A percentile compares a stretch with the other conserved stretches of the same genome.
Evolutionary conservation across 2,113 vertebrate genomes (phyloP).

Genomic region (Oreochromis spilurus): DNA sequence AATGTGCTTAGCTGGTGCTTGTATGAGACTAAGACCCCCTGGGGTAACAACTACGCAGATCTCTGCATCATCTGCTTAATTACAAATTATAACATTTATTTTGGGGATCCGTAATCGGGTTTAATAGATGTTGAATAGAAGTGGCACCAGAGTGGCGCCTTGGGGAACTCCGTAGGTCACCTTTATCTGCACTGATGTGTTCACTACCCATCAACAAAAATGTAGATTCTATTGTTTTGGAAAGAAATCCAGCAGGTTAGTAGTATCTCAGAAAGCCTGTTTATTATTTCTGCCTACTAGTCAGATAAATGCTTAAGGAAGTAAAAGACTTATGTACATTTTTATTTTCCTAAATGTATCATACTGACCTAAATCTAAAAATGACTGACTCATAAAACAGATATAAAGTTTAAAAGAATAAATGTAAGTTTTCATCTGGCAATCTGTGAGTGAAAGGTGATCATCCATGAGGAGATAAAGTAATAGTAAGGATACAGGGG

Average conservation of each 20-base stretch:
- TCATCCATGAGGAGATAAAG: conserved; percentile 38
- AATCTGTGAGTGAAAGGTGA: conserved; percentile 11
- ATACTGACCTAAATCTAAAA: neutral
- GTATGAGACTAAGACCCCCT: neutral
- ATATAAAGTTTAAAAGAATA: neutral
- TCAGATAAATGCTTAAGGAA: neutral
- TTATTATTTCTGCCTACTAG: neutral
- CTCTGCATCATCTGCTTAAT: neutral
- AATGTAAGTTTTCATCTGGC: neutral
- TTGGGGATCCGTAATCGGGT: neutral
- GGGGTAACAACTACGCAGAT: neutral
- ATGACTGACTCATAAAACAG: neutral
- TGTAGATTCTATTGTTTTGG: neutral
- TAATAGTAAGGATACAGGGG: conserved; percentile 32
- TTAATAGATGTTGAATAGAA: neutral
- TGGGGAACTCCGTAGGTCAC: neutral
- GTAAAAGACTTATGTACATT: neutral
- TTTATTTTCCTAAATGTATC: neutral
- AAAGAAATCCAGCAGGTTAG: neutral
- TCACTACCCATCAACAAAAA: neutral
- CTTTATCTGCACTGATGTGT: neutral
- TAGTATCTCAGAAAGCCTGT: neutral
- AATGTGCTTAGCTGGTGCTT: neutral
- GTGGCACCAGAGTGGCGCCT: neutral
- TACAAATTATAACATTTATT: neutral